phyloP scores from a whole-genome alignment of 1,140 invertebrate genomes.

The Wasmannia auropunctata region DNA sequence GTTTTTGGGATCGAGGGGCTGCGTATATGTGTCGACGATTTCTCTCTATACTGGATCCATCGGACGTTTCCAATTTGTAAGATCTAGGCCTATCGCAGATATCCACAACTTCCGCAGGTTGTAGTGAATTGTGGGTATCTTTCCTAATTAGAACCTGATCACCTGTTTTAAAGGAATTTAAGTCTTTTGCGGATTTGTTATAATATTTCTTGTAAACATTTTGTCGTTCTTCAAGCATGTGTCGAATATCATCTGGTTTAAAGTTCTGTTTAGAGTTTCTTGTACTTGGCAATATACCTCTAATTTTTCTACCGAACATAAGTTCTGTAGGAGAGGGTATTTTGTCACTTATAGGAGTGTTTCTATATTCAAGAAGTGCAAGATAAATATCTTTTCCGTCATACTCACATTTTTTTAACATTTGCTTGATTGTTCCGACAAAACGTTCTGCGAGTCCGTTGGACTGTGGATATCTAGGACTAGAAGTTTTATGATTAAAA shows the following conservation, averaged over 20 bases:
- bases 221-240: neutral
- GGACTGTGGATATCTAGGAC: neutral
- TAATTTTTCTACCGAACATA: neutral
- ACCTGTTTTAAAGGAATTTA: fast-evolving
- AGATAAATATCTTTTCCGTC: neutral
- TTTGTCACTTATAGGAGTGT: neutral
- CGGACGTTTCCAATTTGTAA: no score
- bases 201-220: neutral
- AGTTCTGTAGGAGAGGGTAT: neutral
- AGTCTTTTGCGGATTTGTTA: neutral
- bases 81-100: no score
- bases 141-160: neutral
- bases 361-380: neutral
- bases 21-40: no score
- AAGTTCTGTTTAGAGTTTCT: neutral
- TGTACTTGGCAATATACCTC: neutral
- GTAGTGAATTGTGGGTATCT: no score
- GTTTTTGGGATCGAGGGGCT: no score
- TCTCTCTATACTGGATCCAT: no score
- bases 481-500: neutral
- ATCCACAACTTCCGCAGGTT: no score
- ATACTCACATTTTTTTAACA: neutral
- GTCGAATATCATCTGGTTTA: neutral
- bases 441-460: neutral
- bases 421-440: neutral